A percentile compares a stretch with the other conserved stretches of the same genome.
phyloP scores from a whole-genome alignment of 2,113 vertebrate genomes.

The Erpornis zantholeuca region DNA sequence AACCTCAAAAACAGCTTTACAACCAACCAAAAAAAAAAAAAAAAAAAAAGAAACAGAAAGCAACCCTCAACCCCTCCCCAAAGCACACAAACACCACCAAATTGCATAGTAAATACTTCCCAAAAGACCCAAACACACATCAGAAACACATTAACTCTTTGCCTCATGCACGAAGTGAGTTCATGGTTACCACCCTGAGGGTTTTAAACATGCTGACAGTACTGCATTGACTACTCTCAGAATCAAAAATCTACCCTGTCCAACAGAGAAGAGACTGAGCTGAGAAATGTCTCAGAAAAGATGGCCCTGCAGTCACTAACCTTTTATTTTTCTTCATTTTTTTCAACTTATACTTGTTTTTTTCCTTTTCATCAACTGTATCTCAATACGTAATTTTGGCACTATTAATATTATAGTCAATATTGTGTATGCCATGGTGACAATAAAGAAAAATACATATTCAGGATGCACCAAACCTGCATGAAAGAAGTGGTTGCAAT shows the following conservation, averaged over 20 bases:
- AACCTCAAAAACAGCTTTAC: background rate
- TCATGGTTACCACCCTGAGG: background rate
- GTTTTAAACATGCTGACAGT: background rate
- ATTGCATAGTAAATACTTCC: background rate
- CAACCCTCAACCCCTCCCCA: accelerated
- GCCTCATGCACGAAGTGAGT: background rate
- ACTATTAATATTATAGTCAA: background rate
- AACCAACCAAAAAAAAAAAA: background rate
- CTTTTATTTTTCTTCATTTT: background rate
- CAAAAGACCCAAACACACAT: background rate
- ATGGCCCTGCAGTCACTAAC: background rate
- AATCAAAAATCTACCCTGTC: background rate
- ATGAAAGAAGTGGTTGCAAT: background rate
- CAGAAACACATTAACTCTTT: background rate
- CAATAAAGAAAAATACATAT: background rate
- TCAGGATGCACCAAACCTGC: background rate
- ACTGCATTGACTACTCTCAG: background rate
- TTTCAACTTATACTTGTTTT: background rate
- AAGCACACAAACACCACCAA: background rate
- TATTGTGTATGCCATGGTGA: background rate
- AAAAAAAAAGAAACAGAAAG: background rate
- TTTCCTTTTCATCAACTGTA: background rate
- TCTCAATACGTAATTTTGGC: background rate
- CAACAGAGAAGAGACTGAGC: background rate
- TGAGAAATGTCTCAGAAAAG: background rate